Percentiles rank a stretch among this genome's conserved stretches.
Evolutionary conservation across 1,140 invertebrate species (phyloP).

Genomic region (Ceratosolen fusciceps): DNA sequence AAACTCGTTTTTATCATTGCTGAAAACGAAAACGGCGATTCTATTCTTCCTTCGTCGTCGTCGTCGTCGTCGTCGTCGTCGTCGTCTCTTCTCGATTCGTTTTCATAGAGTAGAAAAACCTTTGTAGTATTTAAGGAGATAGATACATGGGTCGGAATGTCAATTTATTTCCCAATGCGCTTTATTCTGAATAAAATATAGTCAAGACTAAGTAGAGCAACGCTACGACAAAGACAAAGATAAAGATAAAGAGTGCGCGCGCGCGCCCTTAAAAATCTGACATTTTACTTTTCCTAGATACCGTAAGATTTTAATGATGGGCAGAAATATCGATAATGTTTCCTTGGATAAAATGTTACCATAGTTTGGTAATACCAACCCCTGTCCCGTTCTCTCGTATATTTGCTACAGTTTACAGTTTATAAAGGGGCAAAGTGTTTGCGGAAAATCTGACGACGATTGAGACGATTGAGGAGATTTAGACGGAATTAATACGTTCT

Average conservation of each 20-base stretch:
- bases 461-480: neutral
- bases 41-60: no score
- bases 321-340: constrained; percentile 17
- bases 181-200: no score
- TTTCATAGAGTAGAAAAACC: no score
- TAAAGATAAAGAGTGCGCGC: neutral
- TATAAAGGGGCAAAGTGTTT: neutral
- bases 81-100: no score
- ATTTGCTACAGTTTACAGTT: neutral
- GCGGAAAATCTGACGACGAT: neutral
- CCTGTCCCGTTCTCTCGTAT: neutral
- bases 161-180: no score
- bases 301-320: neutral
- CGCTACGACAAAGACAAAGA: neutral
- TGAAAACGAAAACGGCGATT: no score
- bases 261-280: neutral
- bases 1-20: no score
- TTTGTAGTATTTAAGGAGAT: no score
- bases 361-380: constrained; percentile 11
- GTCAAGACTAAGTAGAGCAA: no score
- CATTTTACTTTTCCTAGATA: neutral
- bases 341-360: neutral
- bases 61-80: no score
- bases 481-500: neutral
- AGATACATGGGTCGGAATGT: no score